These are phyloP conservation scores for Eubasilissa splendida DNA, from an alignment of 2,888 invertebrate genomes.

Conservation along the genomic window DNA sequence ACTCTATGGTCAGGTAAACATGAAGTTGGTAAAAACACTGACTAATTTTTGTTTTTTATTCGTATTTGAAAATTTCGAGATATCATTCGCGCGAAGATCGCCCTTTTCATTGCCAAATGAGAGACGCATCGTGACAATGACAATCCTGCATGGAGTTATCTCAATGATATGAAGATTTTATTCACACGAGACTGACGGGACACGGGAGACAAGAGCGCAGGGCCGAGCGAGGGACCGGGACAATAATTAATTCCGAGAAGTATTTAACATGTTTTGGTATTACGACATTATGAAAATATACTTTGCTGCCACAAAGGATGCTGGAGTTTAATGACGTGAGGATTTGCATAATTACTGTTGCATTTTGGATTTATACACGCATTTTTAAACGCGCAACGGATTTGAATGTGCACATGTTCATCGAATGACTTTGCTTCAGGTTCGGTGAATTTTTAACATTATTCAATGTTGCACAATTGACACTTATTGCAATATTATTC, in stretches of 20 bases:
- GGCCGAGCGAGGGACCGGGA: neutral
- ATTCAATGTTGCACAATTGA: too few relatives aligned
- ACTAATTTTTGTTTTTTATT: constrained; percentile 11
- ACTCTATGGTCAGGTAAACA: too few relatives aligned
- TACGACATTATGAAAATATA: constrained; percentile 29
- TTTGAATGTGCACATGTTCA: too few relatives aligned
- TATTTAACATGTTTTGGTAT: constrained; percentile 45
- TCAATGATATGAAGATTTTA: constrained; percentile 43
- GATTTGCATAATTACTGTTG: constrained; percentile 51
- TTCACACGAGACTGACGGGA: constrained; percentile 32
- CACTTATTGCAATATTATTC: too few relatives aligned
- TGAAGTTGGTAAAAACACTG: neutral
- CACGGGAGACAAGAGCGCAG: neutral
- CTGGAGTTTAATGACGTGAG: constrained; percentile 35
- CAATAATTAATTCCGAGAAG: constrained; percentile 54
- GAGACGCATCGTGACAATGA: constrained; percentile 15
- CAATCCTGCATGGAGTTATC: constrained; percentile 31
- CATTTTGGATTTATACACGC: constrained; percentile 45
- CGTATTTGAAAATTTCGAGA: neutral
- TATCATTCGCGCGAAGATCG: constrained; percentile 19
- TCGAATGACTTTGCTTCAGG: too few relatives aligned
- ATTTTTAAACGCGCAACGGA: neutral
- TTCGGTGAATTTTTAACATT: too few relatives aligned
- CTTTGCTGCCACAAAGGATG: constrained; percentile 37
- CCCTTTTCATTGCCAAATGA: constrained; percentile 7